These are phyloP conservation scores for Tridacna crocea DNA, from an alignment of 2,888 invertebrate genomes.

Conservation along the genomic window DNA sequence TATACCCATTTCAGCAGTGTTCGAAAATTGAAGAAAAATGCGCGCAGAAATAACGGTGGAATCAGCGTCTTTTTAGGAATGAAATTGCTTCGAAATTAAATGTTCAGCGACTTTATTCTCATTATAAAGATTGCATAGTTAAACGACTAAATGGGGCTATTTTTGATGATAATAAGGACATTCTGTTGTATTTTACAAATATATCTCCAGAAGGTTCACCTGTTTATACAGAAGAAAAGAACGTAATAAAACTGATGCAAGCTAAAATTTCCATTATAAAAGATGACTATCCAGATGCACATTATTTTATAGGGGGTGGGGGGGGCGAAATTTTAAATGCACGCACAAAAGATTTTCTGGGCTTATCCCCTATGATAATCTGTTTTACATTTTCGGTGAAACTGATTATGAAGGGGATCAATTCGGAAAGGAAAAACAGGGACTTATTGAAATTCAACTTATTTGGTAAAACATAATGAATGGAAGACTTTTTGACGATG, in stretches of 20 bases:
- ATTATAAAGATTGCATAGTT: not conserved
- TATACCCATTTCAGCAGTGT: too few species aligned
- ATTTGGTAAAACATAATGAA: not conserved
- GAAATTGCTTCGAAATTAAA: not conserved
- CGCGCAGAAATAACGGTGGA: too few species aligned
- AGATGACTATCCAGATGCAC: not conserved
- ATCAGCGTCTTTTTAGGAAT: not conserved
- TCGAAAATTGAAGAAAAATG: too few species aligned
- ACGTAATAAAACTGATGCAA: not conserved
- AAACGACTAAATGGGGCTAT: too few species aligned
- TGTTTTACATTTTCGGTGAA: not conserved
- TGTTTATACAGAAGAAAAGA: not conserved
- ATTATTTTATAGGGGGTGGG: not conserved
- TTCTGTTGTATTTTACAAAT: not conserved
- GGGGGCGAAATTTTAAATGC: too few species aligned
- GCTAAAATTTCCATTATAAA: not conserved
- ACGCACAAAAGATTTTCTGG: not conserved
- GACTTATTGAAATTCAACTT: not conserved
- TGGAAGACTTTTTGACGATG: not conserved
- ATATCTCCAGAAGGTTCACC: not conserved
- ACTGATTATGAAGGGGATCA: slow-evolving; percentile 1
- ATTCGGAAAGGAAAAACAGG: not conserved
- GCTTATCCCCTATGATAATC: not conserved
- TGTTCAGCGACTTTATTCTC: not conserved
- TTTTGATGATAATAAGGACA: not conserved